Evolutionary conservation across 2,797 vertebrate species (phyloP).

Genomic region (Salarias fasciatus): DNA sequence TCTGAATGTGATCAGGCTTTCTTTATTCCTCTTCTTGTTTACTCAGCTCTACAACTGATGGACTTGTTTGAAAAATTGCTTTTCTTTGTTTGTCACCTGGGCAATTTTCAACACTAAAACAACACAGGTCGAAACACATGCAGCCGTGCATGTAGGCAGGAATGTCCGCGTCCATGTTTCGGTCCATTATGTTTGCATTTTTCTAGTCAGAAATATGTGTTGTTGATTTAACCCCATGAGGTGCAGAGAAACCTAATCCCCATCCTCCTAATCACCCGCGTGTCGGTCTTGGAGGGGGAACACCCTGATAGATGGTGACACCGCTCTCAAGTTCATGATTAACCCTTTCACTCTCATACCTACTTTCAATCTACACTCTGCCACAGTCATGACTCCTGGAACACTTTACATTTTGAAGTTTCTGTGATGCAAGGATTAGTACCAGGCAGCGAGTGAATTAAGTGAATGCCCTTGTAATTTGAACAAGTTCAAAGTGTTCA

Average conservation of each 20-base stretch:
- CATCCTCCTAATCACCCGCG: conserved; percentile 55
- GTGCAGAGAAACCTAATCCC: conserved; percentile 60
- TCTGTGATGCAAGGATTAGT: too few species aligned
- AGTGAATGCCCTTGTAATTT: too few species aligned
- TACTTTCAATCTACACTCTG: too few species aligned
- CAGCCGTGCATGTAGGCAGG: neutral
- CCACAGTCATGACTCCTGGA: too few species aligned
- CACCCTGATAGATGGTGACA: conserved; percentile 42
- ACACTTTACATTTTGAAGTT: too few species aligned
- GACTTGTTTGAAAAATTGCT: conserved; percentile 12
- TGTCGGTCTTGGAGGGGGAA: conserved; percentile 57
- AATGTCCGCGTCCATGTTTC: neutral
- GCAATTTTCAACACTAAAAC: conserved; percentile 11
- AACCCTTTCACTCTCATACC: conserved; percentile 48
- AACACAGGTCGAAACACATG: neutral
- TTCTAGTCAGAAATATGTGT: conserved; percentile 40
- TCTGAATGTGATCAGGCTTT: conserved; percentile 8
- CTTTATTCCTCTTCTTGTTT: conserved; percentile 28
- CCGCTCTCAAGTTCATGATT: conserved; percentile 33
- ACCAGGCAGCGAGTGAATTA: too few species aligned
- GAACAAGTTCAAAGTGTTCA: too few species aligned
- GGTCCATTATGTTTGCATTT: conserved; percentile 39
- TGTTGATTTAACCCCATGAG: conserved; percentile 60
- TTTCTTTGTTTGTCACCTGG: conserved; percentile 10
- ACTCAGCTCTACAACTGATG: conserved; percentile 1